phyloP scores from a whole-genome alignment of 2,888 invertebrate species.

The Salticus scenicus region DNA sequence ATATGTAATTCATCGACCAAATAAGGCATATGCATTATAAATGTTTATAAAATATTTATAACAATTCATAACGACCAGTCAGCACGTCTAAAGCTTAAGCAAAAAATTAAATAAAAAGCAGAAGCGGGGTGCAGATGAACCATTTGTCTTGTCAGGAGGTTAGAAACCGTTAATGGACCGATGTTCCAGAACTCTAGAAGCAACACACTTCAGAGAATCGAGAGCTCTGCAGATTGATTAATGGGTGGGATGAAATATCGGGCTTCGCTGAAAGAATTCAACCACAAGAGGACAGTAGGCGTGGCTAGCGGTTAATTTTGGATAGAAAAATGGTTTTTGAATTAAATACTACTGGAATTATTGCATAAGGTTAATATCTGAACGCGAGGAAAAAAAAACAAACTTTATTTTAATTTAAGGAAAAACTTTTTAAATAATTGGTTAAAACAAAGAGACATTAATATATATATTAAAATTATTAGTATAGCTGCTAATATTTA shows the following conservation, averaged over 20 bases:
- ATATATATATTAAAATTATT: too few species aligned
- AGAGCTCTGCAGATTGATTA: background rate
- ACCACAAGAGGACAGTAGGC: background rate
- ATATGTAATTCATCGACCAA: too few species aligned
- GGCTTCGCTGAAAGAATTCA: background rate
- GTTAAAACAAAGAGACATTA: too few species aligned
- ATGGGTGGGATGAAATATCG: background rate
- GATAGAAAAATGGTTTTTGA: background rate
- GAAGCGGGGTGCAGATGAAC: background rate
- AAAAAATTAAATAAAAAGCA: background rate
- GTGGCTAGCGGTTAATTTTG: background rate
- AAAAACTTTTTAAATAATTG: background rate
- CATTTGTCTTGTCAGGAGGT: constrained; percentile 27
- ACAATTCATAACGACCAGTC: background rate
- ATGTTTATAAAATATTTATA: background rate
- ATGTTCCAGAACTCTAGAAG: background rate
- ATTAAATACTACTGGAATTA: background rate
- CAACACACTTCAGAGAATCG: background rate
- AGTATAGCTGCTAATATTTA: too few species aligned
- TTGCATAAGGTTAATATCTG: too few species aligned
- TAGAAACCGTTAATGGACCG: constrained; percentile 9
- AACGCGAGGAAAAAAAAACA: too few species aligned
- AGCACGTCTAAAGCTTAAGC: background rate
- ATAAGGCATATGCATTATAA: too few species aligned
- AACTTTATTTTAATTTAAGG: background rate